Evolutionary conservation across 2,113 vertebrate species (phyloP).

Genomic region (Tetrax tetrax): DNA sequence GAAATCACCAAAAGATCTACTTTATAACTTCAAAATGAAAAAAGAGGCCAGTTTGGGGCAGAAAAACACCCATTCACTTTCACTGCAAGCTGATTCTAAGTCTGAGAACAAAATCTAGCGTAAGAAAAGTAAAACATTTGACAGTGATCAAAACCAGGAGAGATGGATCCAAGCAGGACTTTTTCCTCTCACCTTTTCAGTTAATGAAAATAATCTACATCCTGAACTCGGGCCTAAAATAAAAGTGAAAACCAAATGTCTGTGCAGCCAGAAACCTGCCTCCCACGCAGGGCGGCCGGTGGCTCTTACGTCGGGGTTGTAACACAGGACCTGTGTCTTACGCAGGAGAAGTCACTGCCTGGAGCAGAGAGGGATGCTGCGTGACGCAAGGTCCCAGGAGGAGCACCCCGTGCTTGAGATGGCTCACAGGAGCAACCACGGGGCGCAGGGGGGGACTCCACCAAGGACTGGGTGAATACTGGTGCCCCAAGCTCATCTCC

Average conservation of each 20-base stretch:
- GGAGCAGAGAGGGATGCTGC: neutral
- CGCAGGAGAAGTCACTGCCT: neutral
- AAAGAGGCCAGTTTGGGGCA: neutral
- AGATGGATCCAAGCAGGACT: neutral
- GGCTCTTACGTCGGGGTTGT: neutral
- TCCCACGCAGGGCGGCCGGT: neutral
- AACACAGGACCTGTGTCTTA: neutral
- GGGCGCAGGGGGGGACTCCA: neutral
- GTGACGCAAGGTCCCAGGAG: neutral
- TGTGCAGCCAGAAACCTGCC: neutral
- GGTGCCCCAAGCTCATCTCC: neutral
- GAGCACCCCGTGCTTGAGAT: neutral
- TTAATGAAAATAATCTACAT: neutral
- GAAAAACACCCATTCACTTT: neutral
- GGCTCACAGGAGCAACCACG: neutral
- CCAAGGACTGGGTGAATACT: neutral
- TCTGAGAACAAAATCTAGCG: neutral
- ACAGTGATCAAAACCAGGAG: neutral
- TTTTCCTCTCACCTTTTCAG: neutral
- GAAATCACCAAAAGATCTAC: neutral
- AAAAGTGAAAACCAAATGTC: neutral
- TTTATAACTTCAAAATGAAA: neutral
- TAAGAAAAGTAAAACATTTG: neutral
- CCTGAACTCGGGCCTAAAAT: neutral
- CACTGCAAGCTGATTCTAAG: neutral